Evolutionary conservation across 2,888 invertebrate species (phyloP), one percentile per base, ranked within the genome.

Genomic region (Oligia strigilis): DNA sequence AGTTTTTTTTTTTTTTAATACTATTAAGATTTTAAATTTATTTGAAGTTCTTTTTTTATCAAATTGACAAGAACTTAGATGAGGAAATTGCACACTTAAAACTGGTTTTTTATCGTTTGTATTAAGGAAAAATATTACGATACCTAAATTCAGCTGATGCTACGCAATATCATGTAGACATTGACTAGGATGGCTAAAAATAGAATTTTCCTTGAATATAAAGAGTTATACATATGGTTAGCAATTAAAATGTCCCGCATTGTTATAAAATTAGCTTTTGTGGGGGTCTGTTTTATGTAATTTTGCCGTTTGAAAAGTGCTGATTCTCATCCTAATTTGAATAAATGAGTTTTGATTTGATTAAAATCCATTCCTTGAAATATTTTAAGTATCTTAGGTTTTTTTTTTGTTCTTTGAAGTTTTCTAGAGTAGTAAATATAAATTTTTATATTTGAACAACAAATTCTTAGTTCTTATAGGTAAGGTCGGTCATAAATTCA

Each of bases 141-240:
- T 23, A 36, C 8, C 14, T 71, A 70, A 69, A 78, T 64, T 11
- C 17, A 78, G 46, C n/a, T 19, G 62, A 71, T 36, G 23, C 55
- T n/a, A 29, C 1, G 58, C 17, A 64, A 14, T 71, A 62, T 29
- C 29, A 55, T 11, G 40, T 58, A 71, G 5, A 19, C 9, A 78
- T 75, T 58, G n/a, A 40, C 13, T 23, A 49, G 23, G 0, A 64
- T 17, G 6, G 14, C 23, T 72, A 79, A 65, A 72, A 55, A 40
- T 49, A 80, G 29, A 78, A 49, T 79, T 79, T 65, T 29, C 46
- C 55, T 72, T 79, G 23, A 65, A 11, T 14, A 17, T 49, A 72
- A 73, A 62, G 43, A 62, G 3, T 46, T 64, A 29, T 11, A 49
- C 46, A 46, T 46, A 23, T 29, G 29, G 19, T 36, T 36, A 65